Evolutionary conservation across 2,113 vertebrate genomes (phyloP), one percentile per base, ranked within the genome.

Genomic region (Brachypteracias leptosomus): DNA sequence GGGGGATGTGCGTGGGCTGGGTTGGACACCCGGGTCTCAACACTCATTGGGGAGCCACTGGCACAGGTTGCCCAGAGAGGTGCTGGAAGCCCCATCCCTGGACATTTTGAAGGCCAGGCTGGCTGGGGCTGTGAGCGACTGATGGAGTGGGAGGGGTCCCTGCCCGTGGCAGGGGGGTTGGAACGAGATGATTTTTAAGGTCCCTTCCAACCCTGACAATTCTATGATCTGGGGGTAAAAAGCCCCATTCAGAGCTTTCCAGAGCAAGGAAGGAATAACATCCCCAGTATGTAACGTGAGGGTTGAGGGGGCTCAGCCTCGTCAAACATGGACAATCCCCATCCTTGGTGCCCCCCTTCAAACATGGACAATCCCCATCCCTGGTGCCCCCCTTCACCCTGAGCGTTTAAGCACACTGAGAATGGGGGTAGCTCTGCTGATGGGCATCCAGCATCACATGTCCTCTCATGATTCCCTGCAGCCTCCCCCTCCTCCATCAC

Each of bases 401-500:
- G 38, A 44, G 55, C 33, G 7, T 42, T 47, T 36, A 13, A 57
- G 40, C n/a, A 25, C 49, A 6, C 35, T 17, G 38, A 78, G 33
- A 35, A 17, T 35, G 52, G n/a, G 38, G 18, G 13, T 36, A 28
- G 44, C 35, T 65, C 33, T 8, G 8, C 79, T 66, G 80, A 49
- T 31, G 77, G 59, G 47, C 88, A 70, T 2, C 36, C 25, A 9
- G 44, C 35, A 33, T 90, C 66, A 36, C 4, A 3, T 20, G 6
- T 16, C 31, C 51, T 51, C 59, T 59, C 17, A 1, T 33, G 13
- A 7, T 63, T 75, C 91, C 35, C 35, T 36, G 29, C 96, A 99
- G 99, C 99, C 92, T 99, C 99, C 17, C 99, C 99, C 1, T 99
- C 99, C 28, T 99, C 99, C 90, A 99, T 99, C 96, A 99, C 99